Base-by-base conservation (phyloP, 1,140 invertebrate species). In the Sweltsa coloradensis region DNA sequence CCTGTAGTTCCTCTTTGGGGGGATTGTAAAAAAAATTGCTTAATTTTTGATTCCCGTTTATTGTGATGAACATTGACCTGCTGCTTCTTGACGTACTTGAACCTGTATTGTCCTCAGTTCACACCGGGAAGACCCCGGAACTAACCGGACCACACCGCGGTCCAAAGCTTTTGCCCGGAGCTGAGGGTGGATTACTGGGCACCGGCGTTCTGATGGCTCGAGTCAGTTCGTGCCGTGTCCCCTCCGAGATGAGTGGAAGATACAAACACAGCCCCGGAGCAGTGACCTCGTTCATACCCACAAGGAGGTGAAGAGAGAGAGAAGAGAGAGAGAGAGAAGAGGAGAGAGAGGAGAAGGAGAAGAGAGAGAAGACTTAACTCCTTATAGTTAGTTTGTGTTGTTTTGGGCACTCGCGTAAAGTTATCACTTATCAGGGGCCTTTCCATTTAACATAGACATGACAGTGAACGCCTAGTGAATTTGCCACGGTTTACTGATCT, bases 131-230 rank as follows among this genome's bases (percentile, higher is more conserved):
- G 89, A 95, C 59, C 81, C 86, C 4, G 86, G 85, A 25, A 78
- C 80, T 51, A 91, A 64, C 92, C 90, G 1, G 83, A 90, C 57
- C 92, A 97, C 66, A 84, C 79, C 37, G 70, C 90, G 26, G 84
- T 61, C 93, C 37, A 82, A 82, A 59, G 71, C 95, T 34, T 79
- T 81, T 57, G 88, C 89, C 1, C 63, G 5, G 91, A 97, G 63
- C 72, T 90, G 47, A 73, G 90, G 16, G 65, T 97, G 19, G 94
- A 97, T 69, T 97, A 97, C 65, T 97, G 92, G 92, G 91, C 43
- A 89, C 88, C 5, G 88, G 88, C 5, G 89, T 93, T 29, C 68
- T 97, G 34, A 91, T 97, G 85, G 83, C 80, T 1, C 67, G 93
- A 41, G 85, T 95, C 3, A 91, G 85, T 49, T 75, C 79, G 16